Evolutionary conservation across 2,797 vertebrate species (phyloP).

Genomic region (Smutsia temminckii): DNA sequence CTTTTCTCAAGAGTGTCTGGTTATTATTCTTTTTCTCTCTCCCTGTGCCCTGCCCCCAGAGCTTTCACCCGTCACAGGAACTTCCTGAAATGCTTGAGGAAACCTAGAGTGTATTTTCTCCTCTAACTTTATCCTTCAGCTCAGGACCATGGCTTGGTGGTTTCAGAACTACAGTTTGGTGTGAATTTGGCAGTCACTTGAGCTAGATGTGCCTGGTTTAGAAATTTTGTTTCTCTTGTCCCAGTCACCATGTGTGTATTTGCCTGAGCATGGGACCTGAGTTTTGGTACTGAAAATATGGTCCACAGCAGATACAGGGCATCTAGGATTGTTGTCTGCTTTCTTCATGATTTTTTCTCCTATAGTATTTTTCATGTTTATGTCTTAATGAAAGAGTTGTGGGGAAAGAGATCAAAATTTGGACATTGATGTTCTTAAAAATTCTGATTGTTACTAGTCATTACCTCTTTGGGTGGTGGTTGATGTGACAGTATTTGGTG

Average conservation of each 20-base stretch:
- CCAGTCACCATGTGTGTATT: neutral
- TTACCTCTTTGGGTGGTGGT: neutral
- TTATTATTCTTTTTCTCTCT: neutral
- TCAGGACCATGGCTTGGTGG: neutral
- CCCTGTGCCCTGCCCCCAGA: neutral
- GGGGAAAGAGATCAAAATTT: conserved; percentile 10
- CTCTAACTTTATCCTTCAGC: conserved; percentile 4
- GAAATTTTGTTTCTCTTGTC: conserved; percentile 15
- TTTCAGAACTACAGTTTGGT: neutral
- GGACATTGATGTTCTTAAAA: conserved; percentile 11
- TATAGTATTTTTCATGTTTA: conserved; percentile 7
- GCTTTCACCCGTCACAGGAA: neutral
- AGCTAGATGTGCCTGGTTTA: neutral
- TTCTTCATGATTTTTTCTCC: neutral
- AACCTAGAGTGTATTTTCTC: neutral
- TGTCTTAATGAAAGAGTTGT: conserved; percentile 42
- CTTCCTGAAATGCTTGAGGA: neutral
- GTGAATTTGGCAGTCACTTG: neutral
- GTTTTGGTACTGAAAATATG: neutral
- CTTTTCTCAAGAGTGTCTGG: neutral
- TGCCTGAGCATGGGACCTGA: neutral
- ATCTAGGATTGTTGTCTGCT: neutral
- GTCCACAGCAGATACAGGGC: neutral
- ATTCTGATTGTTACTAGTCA: neutral
- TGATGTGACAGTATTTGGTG: conserved; percentile 11